phyloP scores from a whole-genome alignment of 2,888 invertebrate species.

The Odontocolon sp. region DNA sequence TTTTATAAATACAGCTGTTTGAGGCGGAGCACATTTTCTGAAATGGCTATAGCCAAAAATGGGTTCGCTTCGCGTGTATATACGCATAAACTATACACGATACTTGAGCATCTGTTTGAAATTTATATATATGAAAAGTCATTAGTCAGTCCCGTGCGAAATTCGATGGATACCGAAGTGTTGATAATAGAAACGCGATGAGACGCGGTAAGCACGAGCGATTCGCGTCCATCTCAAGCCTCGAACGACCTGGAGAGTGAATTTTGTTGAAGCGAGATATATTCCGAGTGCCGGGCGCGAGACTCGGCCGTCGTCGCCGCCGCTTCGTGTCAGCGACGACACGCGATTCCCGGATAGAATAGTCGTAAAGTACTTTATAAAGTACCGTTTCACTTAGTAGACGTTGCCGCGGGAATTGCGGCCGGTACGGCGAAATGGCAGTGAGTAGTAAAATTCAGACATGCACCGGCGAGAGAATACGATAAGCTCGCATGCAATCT shows the following conservation, averaged over 20 bases:
- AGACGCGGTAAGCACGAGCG: neutral
- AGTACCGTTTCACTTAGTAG: conserved; percentile 62
- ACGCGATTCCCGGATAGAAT: conserved; percentile 55
- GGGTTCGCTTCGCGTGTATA: too few relatives aligned
- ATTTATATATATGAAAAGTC: too few relatives aligned
- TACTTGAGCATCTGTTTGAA: too few relatives aligned
- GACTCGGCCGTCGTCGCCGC: conserved; percentile 13
- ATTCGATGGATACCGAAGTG: too few relatives aligned
- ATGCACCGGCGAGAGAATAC: conserved; percentile 44
- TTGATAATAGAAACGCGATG: neutral
- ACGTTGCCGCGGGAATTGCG: conserved; percentile 44
- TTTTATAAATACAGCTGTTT: too few relatives aligned
- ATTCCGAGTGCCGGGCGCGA: conserved; percentile 10
- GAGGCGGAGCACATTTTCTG: too few relatives aligned
- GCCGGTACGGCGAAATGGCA: conserved; percentile 61
- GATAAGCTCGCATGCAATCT: conserved; percentile 54
- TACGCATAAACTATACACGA: too few relatives aligned
- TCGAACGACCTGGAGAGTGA: conserved; percentile 1
- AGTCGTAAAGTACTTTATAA: conserved; percentile 61
- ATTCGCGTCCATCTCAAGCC: neutral
- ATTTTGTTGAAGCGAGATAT: conserved; percentile 41
- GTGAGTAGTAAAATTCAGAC: conserved; percentile 57
- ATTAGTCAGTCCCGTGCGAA: too few relatives aligned
- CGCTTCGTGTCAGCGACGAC: conserved; percentile 60
- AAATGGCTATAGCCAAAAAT: too few relatives aligned